Base-by-base conservation (phyloP, 2,113 vertebrate genomes). In the Cichladusa arquata region DNA sequence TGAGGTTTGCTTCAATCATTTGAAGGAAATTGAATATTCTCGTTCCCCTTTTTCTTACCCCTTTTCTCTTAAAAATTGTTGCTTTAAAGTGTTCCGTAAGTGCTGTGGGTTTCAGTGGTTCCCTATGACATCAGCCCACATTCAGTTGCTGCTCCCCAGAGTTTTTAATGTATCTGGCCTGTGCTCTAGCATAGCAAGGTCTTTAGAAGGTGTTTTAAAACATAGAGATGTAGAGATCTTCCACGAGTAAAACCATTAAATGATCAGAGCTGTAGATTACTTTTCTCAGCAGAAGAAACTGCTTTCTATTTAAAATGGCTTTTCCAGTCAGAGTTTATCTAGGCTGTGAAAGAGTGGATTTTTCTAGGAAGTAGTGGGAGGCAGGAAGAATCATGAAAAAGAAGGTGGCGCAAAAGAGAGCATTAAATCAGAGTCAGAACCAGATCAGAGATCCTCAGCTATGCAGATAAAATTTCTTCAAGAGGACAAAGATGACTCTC, bases 321-420 rank as follows among this genome's bases (percentile, higher is more conserved):
- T 93, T 86, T 77, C 81, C 44, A 50, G 29, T 53, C 5, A 8
- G 42, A 51, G 17, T 5, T 0, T 95, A 47, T 88, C 38, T 90
- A 70, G 71, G 60, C 47, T 70, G 44, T 51, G 79, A 87, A 85
- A 62, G 54, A 94, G 38, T 20, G 5, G 74, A 72, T 92, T 95
- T 95, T 91, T 93, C 94, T 69, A 70, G 85, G 91, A 93, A 90
- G 54, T 66, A 64, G 84, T 93, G 74, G 90, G 94, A 94, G 93
- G 87, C 58, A 72, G 81, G 61, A 95, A 95, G 62, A 85, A 93
- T 87, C n/a, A 88, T 29, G 14, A 51, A 83, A 80, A 80, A 79
- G 23, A 78, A 86, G 24, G 38, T 88, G 57, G 29, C 0, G 0
- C 45, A 48, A 60, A 74, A 71, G 53, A 92, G 19, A 62, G 20